phyloP scores from a whole-genome alignment of 2,888 invertebrate genomes.

The Hyles lineata region DNA sequence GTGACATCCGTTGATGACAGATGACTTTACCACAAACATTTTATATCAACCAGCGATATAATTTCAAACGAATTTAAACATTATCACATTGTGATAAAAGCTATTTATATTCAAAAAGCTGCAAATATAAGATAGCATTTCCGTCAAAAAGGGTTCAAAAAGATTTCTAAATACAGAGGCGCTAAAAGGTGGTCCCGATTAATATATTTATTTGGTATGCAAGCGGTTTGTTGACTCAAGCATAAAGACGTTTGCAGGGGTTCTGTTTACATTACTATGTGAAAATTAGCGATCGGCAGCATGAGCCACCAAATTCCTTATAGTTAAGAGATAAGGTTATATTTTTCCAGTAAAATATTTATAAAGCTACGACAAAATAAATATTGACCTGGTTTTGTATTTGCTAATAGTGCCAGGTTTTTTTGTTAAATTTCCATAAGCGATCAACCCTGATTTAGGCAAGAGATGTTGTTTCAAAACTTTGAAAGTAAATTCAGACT shows the following conservation, averaged over 20 bases:
- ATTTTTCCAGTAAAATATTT: constrained; percentile 25
- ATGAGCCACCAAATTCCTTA: constrained; percentile 1
- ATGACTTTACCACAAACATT: constrained; percentile 55
- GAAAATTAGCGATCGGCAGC: constrained; percentile 57
- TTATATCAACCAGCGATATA: not conserved
- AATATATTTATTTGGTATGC: constrained; percentile 56
- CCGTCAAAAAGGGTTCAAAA: constrained; percentile 57
- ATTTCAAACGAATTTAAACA: constrained; percentile 36
- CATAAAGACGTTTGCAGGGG: constrained; percentile 61
- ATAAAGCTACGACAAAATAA: constrained; percentile 4
- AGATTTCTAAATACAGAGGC: constrained; percentile 70
- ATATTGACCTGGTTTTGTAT: not conserved
- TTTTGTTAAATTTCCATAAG: not conserved
- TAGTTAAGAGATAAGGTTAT: constrained; percentile 1
- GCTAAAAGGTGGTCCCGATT: constrained; percentile 74
- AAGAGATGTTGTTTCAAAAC: no score
- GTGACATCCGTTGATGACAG: constrained; percentile 79
- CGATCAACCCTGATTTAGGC: not conserved
- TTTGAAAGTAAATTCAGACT: not conserved
- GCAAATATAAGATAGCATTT: constrained; percentile 40
- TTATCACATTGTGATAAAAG: constrained; percentile 37
- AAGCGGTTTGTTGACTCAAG: constrained; percentile 53
- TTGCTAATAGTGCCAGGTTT: not conserved
- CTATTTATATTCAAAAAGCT: constrained; percentile 18
- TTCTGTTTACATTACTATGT: constrained; percentile 42